A percentile compares a stretch with the other conserved stretches of the same genome.
phyloP scores from a whole-genome alignment of 2,888 invertebrate genomes.

The Alviniconcha strummeri region DNA sequence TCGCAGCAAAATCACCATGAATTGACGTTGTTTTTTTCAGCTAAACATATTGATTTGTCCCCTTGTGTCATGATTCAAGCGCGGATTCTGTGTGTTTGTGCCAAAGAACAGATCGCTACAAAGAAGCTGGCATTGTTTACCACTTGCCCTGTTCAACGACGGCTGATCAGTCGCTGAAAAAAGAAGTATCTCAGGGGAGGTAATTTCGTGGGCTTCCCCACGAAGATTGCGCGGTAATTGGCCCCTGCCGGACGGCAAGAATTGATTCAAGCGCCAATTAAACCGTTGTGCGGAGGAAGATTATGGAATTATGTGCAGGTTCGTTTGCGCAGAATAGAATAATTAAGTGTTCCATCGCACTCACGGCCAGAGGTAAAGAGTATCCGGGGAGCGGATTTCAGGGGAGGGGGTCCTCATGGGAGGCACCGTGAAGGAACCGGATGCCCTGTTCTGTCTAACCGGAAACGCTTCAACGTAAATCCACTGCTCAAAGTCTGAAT shows the following conservation, averaged over 20 bases:
- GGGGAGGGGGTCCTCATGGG: background rate
- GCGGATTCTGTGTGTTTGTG: too few species aligned
- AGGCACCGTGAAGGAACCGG: too few species aligned
- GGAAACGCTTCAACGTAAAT: too few species aligned
- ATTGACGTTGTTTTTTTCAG: too few species aligned
- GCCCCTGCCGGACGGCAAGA: conserved; percentile 26
- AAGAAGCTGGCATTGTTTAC: too few species aligned
- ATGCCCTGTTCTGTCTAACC: too few species aligned
- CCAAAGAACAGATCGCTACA: too few species aligned
- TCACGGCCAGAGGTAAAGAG: conserved; percentile 32
- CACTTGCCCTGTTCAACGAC: too few species aligned
- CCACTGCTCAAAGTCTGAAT: too few species aligned
- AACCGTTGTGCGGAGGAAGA: conserved; percentile 17
- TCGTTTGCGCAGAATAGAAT: conserved; percentile 9
- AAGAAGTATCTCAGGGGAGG: conserved; percentile 14
- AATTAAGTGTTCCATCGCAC: conserved; percentile 37
- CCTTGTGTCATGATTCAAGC: too few species aligned
- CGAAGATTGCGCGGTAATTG: conserved; percentile 17
- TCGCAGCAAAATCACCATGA: too few species aligned
- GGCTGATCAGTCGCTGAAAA: background rate
- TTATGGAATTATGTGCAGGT: conserved; percentile 24
- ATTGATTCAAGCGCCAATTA: conserved; percentile 28
- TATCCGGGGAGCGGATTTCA: background rate
- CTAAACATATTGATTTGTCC: too few species aligned
- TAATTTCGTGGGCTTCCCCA: background rate